Base-by-base conservation (phyloP, 2,888 invertebrate genomes). In the Tricholauxania praeusta region DNA sequence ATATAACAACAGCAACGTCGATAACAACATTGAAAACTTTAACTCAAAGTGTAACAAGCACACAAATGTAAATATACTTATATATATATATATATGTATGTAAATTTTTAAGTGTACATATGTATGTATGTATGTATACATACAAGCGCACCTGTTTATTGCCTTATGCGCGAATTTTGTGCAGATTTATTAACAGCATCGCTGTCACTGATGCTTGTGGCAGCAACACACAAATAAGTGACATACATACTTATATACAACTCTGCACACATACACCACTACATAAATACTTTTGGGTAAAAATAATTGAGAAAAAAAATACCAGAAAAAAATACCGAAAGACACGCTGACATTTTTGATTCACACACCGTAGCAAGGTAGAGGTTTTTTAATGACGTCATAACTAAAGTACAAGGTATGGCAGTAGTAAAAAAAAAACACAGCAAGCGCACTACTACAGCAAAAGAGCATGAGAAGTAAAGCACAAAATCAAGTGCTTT, bases 261-360 rank as follows among this genome's bases (percentile, higher is more conserved):
- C 28, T 28, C 28, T 28, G 72, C 67, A 71, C 59, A 73, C 71
- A 72, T 59, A 39, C 39, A 62, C 60, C 22, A 2, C 49, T 14
- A 22, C 51, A 32, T 51, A 52, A n/a, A 51, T 47, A 32, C 60
- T 10, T 55, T 51, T 22, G 59, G 53, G 48, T 12, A 39, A 39
- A 10, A 39, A 39, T 39, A 39, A 39, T 39, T 39, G 39, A 39
- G 8, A 39, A 39, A 39, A 39, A 39, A 39, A 39, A 39, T 28
- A 39, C 28, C 28, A 47, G 2, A 7, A 17, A 19, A 28, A 60
- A 22, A 17, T 63, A 8, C 71, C 48, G 6, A 55, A 59, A 78
- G 76, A 77, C 74, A 75, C 77, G 79, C 77, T 77, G 78, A 78
- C 80, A 80, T 80, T 79, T 28, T 77, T 66, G 62, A 60, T 62